Evolutionary conservation across 1,140 invertebrate species (phyloP).

Genomic region (Teleogryllus occipitalis): DNA sequence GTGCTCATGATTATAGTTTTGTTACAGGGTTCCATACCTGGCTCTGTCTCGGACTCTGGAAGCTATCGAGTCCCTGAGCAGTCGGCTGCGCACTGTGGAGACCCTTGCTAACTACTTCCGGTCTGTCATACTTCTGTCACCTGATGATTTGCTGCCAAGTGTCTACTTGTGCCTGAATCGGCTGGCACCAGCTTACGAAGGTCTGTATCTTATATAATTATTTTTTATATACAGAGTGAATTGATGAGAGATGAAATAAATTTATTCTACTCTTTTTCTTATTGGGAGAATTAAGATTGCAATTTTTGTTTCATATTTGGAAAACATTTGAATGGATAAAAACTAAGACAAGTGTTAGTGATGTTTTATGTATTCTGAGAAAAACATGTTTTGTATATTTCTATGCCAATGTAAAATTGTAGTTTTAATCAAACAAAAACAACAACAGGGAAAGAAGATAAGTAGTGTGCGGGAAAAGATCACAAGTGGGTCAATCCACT

Average conservation of each 20-base stretch:
- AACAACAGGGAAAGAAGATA: no score
- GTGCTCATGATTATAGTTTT: neutral
- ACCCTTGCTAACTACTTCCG: slow-evolving; percentile 90
- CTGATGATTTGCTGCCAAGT: slow-evolving; percentile 79
- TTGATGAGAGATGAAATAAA: neutral
- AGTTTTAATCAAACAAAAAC: no score
- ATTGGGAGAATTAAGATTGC: neutral
- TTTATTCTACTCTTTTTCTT: neutral
- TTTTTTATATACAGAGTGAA: slow-evolving; percentile 8
- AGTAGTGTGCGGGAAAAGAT: no score
- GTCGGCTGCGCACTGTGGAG: slow-evolving; percentile 88
- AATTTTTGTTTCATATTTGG: no score
- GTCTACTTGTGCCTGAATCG: slow-evolving; percentile 95
- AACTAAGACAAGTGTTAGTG: no score
- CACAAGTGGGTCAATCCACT: no score
- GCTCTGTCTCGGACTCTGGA: slow-evolving; percentile 87
- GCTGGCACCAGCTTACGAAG: slow-evolving; percentile 88
- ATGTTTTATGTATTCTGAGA: no score
- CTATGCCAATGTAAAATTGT: no score
- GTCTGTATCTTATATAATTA: slow-evolving; percentile 37
- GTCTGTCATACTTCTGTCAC: slow-evolving; percentile 80
- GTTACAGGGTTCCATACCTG: slow-evolving; percentile 79
- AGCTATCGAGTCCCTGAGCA: slow-evolving; percentile 80
- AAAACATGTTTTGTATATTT: no score
- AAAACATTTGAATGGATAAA: no score